Percentiles rank a stretch among this genome's conserved stretches.
Evolutionary conservation across 53 echinoderm and acorn worm genomes (phyloP).

Genomic region (Astropecten irregularis): DNA sequence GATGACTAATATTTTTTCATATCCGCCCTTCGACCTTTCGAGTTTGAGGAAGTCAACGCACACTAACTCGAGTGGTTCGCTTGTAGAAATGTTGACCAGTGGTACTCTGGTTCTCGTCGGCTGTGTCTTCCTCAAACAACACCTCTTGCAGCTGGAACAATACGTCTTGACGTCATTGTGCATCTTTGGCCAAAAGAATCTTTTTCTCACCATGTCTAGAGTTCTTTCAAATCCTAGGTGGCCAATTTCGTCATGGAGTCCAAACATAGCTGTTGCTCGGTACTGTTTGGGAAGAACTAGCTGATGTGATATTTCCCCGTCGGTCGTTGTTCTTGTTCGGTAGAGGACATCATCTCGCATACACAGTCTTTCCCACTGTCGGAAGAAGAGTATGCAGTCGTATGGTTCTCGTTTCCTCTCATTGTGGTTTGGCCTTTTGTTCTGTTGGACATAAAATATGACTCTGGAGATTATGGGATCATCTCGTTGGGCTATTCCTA

Average conservation of each 20-base stretch:
- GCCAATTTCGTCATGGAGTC: conserved; percentile 63
- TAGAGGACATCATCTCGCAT: conserved; percentile 10
- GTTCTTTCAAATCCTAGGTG: conserved; percentile 64
- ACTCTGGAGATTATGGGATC: conserved; percentile 8
- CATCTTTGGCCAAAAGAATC: conserved; percentile 77
- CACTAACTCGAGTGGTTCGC: conserved; percentile 41
- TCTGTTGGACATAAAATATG: neutral
- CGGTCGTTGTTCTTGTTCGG: neutral
- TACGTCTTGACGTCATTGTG: neutral
- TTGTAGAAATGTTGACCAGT: conserved; percentile 37
- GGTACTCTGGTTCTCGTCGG: conserved; percentile 38
- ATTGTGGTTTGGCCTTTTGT: neutral
- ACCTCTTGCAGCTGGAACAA: conserved; percentile 34
- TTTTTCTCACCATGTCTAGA: conserved; percentile 37
- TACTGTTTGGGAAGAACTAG: conserved; percentile 32
- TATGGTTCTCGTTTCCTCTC: neutral
- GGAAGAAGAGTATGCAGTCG: conserved; percentile 2
- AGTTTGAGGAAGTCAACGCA: conserved; percentile 61
- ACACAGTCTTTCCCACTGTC: conserved; percentile 9
- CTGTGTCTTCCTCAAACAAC: conserved; percentile 41
- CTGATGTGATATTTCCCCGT: neutral
- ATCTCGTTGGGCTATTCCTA: conserved; percentile 3
- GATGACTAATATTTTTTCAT: conserved; percentile 37
- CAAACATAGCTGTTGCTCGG: conserved; percentile 10
- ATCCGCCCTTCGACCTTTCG: neutral